These are phyloP conservation scores for Polymixis lichenea DNA, from an alignment of 2,888 invertebrate genomes.

Conservation along the genomic window DNA sequence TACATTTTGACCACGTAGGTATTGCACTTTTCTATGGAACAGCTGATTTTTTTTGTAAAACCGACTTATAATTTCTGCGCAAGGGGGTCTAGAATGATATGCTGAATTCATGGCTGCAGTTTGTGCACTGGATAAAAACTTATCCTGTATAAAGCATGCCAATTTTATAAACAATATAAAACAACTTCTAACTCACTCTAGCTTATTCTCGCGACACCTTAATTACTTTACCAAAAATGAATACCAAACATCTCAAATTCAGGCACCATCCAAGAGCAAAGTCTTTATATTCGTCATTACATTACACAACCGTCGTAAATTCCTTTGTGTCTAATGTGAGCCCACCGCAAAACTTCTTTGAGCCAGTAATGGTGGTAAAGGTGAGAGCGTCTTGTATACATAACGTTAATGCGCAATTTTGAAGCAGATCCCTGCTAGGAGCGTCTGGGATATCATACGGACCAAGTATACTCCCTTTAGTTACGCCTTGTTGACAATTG, in stretches of 20 bases:
- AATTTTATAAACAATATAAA: background rate
- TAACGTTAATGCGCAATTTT: slow-evolving; percentile 65
- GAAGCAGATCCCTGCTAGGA: slow-evolving; percentile 41
- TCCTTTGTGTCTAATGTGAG: slow-evolving; percentile 61
- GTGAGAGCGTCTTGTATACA: slow-evolving; percentile 64
- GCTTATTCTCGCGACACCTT: background rate
- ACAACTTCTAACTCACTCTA: background rate
- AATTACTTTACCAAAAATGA: slow-evolving; percentile 26
- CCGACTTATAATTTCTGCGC: no score
- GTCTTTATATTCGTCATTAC: slow-evolving; percentile 62
- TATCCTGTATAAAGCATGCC: background rate
- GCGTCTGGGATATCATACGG: slow-evolving; percentile 25
- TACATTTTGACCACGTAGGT: no score
- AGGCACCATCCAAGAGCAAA: slow-evolving; percentile 43
- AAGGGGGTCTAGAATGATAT: no score
- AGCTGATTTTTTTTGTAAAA: no score
- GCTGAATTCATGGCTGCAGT: no score
- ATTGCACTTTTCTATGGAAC: no score
- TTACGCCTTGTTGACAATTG: slow-evolving; percentile 33
- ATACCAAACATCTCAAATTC: slow-evolving; percentile 30
- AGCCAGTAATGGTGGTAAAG: slow-evolving; percentile 53
- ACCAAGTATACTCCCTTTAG: slow-evolving; percentile 34
- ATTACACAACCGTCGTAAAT: slow-evolving; percentile 55
- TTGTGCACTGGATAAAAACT: no score
- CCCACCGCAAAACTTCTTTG: slow-evolving; percentile 59